phyloP scores from a whole-genome alignment of 2,113 vertebrate genomes.

The Phoxinus phoxinus region DNA sequence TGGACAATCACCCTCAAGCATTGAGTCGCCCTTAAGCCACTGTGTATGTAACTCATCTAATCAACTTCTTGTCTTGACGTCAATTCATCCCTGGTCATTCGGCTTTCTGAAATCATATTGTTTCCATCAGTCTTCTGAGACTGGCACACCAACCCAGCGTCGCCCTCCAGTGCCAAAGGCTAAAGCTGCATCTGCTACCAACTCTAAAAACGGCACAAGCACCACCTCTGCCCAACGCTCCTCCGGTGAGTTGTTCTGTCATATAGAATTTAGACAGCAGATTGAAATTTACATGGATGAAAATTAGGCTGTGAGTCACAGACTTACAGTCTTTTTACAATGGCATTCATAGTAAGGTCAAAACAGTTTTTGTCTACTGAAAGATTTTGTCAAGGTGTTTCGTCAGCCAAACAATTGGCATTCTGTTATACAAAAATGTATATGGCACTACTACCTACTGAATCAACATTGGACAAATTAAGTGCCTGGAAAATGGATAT shows the following conservation, averaged over 20 bases:
- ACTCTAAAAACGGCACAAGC: constrained; percentile 70
- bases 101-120: not conserved
- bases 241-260: constrained; percentile 54
- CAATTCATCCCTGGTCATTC: not conserved
- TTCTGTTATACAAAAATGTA: not conserved
- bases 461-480: no score
- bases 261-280: not conserved
- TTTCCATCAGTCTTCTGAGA: constrained; percentile 69
- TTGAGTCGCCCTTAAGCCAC: not conserved
- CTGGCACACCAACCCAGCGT: constrained; percentile 69
- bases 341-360: not conserved
- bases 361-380: not conserved
- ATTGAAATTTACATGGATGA: not conserved
- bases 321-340: not conserved
- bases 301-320: not conserved
- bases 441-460: no score
- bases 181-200: constrained; percentile 54
- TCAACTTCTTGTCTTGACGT: not conserved
- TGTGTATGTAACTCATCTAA: constrained; percentile 11
- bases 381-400: not conserved
- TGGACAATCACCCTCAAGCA: constrained; percentile 16
- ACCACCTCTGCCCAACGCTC: constrained; percentile 64
- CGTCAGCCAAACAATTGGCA: not conserved
- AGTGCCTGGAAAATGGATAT: no score
- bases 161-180: constrained; percentile 78